phyloP scores from a whole-genome alignment of 2,888 invertebrate species.

The Embidobia sp. region DNA sequence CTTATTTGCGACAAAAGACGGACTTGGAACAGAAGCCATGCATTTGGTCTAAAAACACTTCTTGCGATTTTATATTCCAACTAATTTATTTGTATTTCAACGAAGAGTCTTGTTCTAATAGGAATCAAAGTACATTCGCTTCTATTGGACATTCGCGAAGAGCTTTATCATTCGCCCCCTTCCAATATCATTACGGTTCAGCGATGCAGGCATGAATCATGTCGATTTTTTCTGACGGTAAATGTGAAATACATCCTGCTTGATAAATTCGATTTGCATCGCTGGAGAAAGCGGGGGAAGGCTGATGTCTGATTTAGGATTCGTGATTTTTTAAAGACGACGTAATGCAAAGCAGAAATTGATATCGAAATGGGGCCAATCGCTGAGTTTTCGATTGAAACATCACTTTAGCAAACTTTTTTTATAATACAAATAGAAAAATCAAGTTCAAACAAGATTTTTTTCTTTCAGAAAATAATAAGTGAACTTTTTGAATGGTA shows the following conservation, averaged over 20 bases:
- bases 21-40: conserved; percentile 39
- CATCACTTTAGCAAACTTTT: no score
- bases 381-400: not conserved
- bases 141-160: conserved; percentile 20
- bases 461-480: no score
- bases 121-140: conserved; percentile 27
- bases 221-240: not conserved
- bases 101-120: conserved; percentile 23
- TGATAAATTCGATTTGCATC: conserved; percentile 30
- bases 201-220: conserved; percentile 11
- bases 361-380: not conserved
- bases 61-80: conserved; percentile 34
- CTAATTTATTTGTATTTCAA: conserved; percentile 41
- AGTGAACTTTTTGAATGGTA: no score
- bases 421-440: no score
- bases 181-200: conserved; percentile 6
- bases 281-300: not conserved
- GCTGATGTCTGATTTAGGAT: conserved; percentile 3
- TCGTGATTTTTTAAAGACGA: not conserved
- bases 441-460: not conserved
- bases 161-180: conserved; percentile 8
- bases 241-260: conserved; percentile 10
- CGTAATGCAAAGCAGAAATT: not conserved
- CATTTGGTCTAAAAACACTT: conserved; percentile 6
- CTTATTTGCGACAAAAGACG: conserved; percentile 51